These are phyloP conservation scores for Micromesistius poutassou DNA, from an alignment of 2,797 vertebrate species.

Conservation along the genomic window DNA sequence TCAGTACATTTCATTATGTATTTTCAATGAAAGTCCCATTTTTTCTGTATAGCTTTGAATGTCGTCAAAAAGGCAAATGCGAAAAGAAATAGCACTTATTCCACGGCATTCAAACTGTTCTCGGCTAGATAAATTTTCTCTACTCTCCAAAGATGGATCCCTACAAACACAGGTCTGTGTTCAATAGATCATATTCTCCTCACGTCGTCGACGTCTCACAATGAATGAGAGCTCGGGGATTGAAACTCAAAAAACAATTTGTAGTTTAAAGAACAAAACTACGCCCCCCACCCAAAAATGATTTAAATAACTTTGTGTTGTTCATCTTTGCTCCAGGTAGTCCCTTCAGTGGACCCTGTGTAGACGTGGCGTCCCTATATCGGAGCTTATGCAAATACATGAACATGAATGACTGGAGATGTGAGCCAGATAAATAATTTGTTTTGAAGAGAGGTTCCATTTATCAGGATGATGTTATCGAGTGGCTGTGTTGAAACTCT, in stretches of 20 bases:
- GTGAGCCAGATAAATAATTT: constrained; percentile 56
- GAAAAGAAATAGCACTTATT: background rate
- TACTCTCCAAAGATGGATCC: constrained; percentile 27
- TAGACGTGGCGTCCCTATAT: constrained; percentile 49
- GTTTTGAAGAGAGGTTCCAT: constrained; percentile 49
- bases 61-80: background rate
- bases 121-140: background rate
- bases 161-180: constrained; percentile 11
- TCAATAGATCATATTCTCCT: constrained; percentile 27
- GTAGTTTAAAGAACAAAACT: background rate
- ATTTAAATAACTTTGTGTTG: constrained; percentile 22
- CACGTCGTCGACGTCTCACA: background rate
- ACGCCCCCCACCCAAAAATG: constrained; percentile 19
- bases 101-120: background rate
- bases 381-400: constrained; percentile 60
- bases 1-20: background rate
- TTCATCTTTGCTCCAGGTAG: constrained; percentile 19
- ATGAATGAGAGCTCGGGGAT: background rate
- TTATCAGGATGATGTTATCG: constrained; percentile 58
- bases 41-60: background rate
- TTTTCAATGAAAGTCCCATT: background rate
- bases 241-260: background rate
- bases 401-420: constrained; percentile 56
- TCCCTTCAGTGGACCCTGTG: constrained; percentile 37
- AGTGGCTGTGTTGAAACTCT: constrained; percentile 54